These are phyloP conservation scores for Echinarachnius parma DNA, from an alignment of 53 echinoderm and acorn worm genomes.

Conservation along the genomic window DNA sequence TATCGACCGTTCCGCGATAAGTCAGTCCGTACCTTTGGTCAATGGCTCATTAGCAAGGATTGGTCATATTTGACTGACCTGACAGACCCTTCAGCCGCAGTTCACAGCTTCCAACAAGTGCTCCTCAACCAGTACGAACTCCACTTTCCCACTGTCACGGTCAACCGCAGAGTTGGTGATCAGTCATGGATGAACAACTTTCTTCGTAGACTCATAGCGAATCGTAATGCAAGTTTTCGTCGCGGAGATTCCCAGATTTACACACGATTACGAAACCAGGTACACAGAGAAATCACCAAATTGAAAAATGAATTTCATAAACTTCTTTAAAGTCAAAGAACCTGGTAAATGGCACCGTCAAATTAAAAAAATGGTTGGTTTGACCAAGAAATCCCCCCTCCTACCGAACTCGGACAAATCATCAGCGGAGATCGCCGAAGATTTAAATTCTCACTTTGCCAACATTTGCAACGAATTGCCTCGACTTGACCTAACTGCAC, in stretches of 20 bases:
- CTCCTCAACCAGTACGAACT: neutral
- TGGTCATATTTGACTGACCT: too few species aligned
- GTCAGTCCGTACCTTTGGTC: too few species aligned
- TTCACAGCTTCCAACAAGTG: neutral
- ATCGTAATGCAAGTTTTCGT: neutral
- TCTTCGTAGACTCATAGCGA: neutral
- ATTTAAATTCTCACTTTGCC: conserved; percentile 27
- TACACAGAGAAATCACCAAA: conserved; percentile 11
- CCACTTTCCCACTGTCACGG: too few species aligned
- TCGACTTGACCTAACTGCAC: conserved; percentile 20
- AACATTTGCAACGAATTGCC: conserved; percentile 30
- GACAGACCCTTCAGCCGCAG: too few species aligned
- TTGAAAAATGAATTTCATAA: conserved; percentile 39
- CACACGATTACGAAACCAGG: neutral
- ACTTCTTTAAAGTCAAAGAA: conserved; percentile 24
- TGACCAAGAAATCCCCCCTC: conserved; percentile 10
- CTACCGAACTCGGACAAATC: neutral
- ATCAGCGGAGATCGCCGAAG: conserved; percentile 20
- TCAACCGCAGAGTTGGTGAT: too few species aligned
- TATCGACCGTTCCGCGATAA: too few species aligned
- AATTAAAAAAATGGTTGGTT: conserved; percentile 27
- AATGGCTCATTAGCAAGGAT: too few species aligned
- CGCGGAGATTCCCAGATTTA: too few species aligned
- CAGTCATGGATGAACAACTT: neutral
- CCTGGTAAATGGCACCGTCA: conserved; percentile 58